phyloP scores from a whole-genome alignment of 2,797 vertebrate species.

The Rhinogobio ventralis region DNA sequence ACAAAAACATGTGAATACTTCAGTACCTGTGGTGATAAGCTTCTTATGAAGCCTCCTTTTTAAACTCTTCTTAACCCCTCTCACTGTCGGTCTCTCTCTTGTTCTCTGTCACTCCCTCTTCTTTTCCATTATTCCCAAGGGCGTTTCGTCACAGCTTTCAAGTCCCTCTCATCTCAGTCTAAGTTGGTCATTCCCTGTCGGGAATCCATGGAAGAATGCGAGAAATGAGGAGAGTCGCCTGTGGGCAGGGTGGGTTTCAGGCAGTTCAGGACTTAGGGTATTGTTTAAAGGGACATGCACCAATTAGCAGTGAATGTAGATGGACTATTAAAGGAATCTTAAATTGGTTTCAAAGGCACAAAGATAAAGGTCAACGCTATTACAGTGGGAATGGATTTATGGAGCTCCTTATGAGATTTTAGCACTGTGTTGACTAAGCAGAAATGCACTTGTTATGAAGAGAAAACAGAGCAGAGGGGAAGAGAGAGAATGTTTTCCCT shows the following conservation, averaged over 20 bases:
- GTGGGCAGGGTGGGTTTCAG: constrained; percentile 70
- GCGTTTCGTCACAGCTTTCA: constrained; percentile 27
- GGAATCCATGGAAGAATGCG: constrained; percentile 51
- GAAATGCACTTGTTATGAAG: constrained; percentile 1
- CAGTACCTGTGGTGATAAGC: constrained; percentile 46
- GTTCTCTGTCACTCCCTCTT: background rate
- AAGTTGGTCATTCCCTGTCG: constrained; percentile 39
- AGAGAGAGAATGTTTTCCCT: constrained; percentile 40
- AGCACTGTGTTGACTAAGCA: constrained; percentile 21
- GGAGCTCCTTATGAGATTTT: background rate
- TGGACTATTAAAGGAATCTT: constrained; percentile 17
- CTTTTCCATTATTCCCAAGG: constrained; percentile 10
- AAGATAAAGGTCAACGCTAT: constrained; percentile 30
- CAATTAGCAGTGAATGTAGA: constrained; percentile 19
- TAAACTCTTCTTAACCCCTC: constrained; percentile 28
- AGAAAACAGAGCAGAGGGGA: constrained; percentile 20
- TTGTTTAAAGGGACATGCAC: constrained; percentile 3
- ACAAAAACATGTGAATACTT: constrained; percentile 22
- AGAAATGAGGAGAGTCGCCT: constrained; percentile 60
- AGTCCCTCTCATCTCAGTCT: constrained; percentile 35
- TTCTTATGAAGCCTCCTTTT: constrained; percentile 23
- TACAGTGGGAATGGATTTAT: constrained; percentile 14
- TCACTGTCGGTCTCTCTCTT: background rate
- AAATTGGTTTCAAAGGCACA: constrained; percentile 16
- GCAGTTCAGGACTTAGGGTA: constrained; percentile 15